Evolutionary conservation across 37 sponge, comb jelly and placozoan genomes (phyloP), one percentile per base, ranked within the genome.

Genomic region (Ephydatia muelleri): DNA sequence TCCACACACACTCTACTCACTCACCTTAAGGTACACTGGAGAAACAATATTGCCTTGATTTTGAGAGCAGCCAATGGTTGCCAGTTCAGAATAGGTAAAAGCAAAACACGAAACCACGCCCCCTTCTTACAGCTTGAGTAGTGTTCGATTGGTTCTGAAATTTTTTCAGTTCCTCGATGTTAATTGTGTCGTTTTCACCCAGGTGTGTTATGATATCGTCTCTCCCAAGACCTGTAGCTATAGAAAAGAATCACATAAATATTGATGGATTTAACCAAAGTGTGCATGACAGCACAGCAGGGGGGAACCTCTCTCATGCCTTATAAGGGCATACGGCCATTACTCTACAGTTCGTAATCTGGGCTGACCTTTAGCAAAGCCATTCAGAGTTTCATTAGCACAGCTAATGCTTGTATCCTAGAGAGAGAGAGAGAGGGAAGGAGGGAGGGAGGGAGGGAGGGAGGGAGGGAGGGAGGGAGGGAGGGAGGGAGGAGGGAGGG

Each of bases 61-160:
- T 73, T 28, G 36, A 34, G 31, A 22, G 2, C 37, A 73, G 36
- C 2, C 5, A 73, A 11, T 22, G 27, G 76, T 74, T 9, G 43
- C 6, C 3, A 43, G 6, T 3, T 9, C 16, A 16, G 19, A 11
- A 1, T 21, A 57, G 57, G 1, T 4, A 21, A 14, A 57, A 65
- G 32, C 5, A 5, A 74, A 8, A 34, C 34, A 39, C 27, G 71
- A 28, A 19, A 70, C 71, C 70, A 80, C 68, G 49, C 66, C 65
- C 33, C 30, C 65, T 39, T 28, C 85, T 76, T 30, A 84, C 85
- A 66, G 85, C 85, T 33, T 84, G 85, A 0, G 85, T 84, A 28
- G 65, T 43, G 76, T 84, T 84, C n/a, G 76, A 57, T 30, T 75
- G 32, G 19, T 34, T 75, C 76, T 40, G 21, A 35, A 75, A 40